phyloP scores from a whole-genome alignment of 2,888 invertebrate genomes.

The Euzophera pinguis region DNA sequence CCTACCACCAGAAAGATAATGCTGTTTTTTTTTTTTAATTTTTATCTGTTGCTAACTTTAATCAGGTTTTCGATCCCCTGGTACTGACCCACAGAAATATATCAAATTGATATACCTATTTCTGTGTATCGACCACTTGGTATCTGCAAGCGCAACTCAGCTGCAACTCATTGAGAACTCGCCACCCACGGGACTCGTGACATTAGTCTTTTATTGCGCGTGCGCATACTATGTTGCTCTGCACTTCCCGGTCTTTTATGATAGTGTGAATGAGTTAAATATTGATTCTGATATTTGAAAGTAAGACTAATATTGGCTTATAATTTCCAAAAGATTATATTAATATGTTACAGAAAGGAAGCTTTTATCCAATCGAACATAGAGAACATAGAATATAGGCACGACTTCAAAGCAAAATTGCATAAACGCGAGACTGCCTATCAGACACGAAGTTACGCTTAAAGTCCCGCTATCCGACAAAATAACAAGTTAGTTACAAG shows the following conservation, averaged over 20 bases:
- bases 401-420: constrained; percentile 39
- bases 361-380: constrained; percentile 27
- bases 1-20: no score
- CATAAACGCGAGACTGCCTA: constrained; percentile 44
- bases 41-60: no score
- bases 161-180: constrained; percentile 9
- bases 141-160: background rate
- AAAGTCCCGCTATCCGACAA: constrained; percentile 58
- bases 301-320: background rate
- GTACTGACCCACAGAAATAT: no score
- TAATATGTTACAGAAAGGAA: no score
- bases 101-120: no score
- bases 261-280: background rate
- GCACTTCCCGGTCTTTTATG: constrained; percentile 35
- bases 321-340: no score
- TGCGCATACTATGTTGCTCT: constrained; percentile 43
- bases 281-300: background rate
- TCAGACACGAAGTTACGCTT: constrained; percentile 45
- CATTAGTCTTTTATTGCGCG: constrained; percentile 26
- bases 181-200: constrained; percentile 29
- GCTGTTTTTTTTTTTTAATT: no score
- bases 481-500: constrained; percentile 62
- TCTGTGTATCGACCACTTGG: no score
- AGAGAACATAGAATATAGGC: constrained; percentile 30
- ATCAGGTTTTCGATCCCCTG: no score